Conservation (phyloP, 2,113 vertebrate genomes). For the Rynchops niger region DNA sequence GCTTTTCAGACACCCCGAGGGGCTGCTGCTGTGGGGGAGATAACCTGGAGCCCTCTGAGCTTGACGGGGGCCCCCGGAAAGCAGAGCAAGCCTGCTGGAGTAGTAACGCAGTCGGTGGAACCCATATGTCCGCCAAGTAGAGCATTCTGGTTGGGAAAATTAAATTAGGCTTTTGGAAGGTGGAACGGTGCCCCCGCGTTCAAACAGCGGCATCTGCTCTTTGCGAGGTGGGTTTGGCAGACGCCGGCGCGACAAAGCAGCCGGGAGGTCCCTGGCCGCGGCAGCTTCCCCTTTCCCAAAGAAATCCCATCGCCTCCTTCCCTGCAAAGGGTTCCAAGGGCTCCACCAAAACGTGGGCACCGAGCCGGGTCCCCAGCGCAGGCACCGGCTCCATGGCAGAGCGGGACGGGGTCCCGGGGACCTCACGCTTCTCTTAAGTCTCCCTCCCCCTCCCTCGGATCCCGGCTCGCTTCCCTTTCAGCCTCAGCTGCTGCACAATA, state of each 20-base stretch:
- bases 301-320: background rate
- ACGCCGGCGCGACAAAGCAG: background rate
- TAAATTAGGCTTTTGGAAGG: background rate
- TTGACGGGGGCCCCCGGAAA: background rate
- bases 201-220: background rate
- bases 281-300: background rate
- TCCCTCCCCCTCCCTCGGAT: background rate
- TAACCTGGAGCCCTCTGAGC: accelerated
- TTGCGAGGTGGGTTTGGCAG: background rate
- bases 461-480: background rate
- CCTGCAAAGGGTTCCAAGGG: accelerated
- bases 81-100: background rate
- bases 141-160: background rate
- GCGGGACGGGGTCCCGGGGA: accelerated
- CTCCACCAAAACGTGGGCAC: accelerated
- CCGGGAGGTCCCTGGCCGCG: background rate
- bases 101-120: accelerated
- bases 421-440: background rate
- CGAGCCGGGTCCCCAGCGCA: background rate
- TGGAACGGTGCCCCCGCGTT: background rate
- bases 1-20: background rate
- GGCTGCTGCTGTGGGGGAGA: background rate
- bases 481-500: background rate
- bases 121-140: background rate
- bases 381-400: background rate